Percentiles rank a stretch among this genome's conserved stretches.
These are phyloP conservation scores for Atherinomorus stipes DNA, from an alignment of 2,113 vertebrate genomes.

Conservation along the genomic window DNA sequence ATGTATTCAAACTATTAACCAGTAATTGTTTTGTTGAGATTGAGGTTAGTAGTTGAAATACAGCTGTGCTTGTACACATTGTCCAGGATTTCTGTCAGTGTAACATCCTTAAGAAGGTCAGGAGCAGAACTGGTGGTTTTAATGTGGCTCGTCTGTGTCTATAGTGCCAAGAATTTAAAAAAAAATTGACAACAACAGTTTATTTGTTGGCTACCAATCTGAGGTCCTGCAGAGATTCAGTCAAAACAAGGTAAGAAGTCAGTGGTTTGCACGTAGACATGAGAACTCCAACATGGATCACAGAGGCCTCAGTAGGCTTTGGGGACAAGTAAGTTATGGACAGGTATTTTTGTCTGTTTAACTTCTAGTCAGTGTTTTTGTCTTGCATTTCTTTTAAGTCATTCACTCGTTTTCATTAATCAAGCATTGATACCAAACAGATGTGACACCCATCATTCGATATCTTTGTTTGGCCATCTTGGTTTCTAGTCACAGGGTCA, in stretches of 20 bases:
- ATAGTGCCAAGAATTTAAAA: background rate
- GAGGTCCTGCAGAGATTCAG: conserved; percentile 70
- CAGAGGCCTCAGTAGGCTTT: conserved; percentile 66
- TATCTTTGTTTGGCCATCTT: conserved; percentile 67
- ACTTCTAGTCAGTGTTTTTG: conserved; percentile 68
- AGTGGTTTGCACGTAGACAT: conserved; percentile 58
- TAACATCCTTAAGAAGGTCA: no score
- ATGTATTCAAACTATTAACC: no score
- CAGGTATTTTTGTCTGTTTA: conserved; percentile 70
- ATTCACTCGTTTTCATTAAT: conserved; percentile 83
- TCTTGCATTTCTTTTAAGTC: conserved; percentile 64
- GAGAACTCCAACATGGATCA: conserved; percentile 56
- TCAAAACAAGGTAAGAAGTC: conserved; percentile 61
- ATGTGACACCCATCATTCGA: conserved; percentile 88
- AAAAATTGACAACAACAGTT: background rate
- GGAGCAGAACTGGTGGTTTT: background rate
- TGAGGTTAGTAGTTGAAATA: background rate
- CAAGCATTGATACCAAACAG: conserved; percentile 80
- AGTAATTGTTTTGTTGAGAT: no score
- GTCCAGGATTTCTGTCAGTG: background rate
- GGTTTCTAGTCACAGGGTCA: conserved; percentile 54
- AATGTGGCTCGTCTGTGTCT: conserved; percentile 4
- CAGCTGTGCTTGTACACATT: background rate
- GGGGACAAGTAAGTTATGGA: conserved; percentile 71
- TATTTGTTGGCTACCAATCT: conserved; percentile 62